A percentile compares a stretch with the other conserved stretches of the same genome.
phyloP scores from a whole-genome alignment of 2,797 vertebrate genomes.

The Pseudochirops cupreus region DNA sequence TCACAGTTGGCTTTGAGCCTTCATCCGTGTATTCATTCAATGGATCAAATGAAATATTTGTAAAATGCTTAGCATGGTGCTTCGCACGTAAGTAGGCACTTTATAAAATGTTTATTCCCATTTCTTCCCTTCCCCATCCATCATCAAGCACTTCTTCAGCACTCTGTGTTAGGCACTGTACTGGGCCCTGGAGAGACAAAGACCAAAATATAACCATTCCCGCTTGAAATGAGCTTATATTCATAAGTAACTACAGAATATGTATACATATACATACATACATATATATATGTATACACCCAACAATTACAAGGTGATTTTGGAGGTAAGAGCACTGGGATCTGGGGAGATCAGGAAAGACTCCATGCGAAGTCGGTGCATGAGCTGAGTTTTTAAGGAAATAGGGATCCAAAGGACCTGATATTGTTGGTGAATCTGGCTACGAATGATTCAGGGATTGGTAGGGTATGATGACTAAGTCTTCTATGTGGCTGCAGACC shows the following conservation, averaged over 20 bases:
- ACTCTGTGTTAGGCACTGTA: not conserved
- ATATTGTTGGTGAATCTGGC: not conserved
- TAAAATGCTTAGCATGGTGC: not conserved
- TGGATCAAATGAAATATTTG: not conserved
- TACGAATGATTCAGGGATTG: not conserved
- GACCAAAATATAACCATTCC: not conserved
- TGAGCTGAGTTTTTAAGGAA: not conserved
- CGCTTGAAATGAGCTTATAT: not conserved
- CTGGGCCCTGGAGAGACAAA: not conserved
- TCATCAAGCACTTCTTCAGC: not conserved
- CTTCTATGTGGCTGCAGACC: too few relatives aligned
- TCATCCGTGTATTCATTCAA: not conserved
- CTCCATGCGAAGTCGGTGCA: not conserved
- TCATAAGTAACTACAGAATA: not conserved
- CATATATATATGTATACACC: not conserved
- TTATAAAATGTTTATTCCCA: not conserved
- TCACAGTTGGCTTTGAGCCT: not conserved
- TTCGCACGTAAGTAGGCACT: not conserved
- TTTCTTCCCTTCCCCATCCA: not conserved
- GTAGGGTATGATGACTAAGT: too few relatives aligned
- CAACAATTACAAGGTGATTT: not conserved
- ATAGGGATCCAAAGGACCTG: not conserved
- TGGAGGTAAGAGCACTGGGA: not conserved
- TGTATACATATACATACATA: too few relatives aligned
- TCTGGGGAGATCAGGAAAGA: not conserved